Conservation (phyloP, 2,888 invertebrate genomes). For the Melinaea menophilus region DNA sequence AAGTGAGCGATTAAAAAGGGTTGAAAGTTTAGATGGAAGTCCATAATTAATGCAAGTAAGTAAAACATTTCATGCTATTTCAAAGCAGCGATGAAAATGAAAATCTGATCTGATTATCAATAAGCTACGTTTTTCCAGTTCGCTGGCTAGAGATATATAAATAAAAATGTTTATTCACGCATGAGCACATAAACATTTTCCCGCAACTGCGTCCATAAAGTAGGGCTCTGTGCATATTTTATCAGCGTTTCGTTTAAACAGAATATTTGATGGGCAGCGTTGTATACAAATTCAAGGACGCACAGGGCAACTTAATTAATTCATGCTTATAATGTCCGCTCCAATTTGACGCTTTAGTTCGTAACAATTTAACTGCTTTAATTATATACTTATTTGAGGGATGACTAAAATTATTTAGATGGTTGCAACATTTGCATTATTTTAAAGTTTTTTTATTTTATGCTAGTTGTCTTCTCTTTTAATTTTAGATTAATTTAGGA, state of each 20-base stretch:
- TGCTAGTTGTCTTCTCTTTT: too few relatives aligned
- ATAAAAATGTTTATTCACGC: slow-evolving; percentile 2
- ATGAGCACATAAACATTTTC: slow-evolving; percentile 12
- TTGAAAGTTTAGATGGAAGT: too few relatives aligned
- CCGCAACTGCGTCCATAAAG: slow-evolving; percentile 21
- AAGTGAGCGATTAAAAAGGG: too few relatives aligned
- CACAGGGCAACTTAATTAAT: slow-evolving; percentile 7
- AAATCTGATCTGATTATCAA: neutral
- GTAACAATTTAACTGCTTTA: neutral
- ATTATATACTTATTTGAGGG: neutral
- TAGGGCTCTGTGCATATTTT: slow-evolving; percentile 53
- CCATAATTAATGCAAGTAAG: too few relatives aligned
- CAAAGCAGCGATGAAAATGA: too few relatives aligned
- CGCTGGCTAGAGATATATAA: neutral
- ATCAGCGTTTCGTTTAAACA: slow-evolving; percentile 53
- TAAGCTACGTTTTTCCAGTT: neutral
- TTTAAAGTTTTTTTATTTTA: too few relatives aligned
- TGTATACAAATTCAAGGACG: slow-evolving; percentile 40
- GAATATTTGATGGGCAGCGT: slow-evolving; percentile 57
- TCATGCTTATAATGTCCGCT: neutral
- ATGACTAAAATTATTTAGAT: too few relatives aligned
- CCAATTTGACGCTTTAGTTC: slow-evolving; percentile 7
- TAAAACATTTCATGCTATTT: too few relatives aligned
- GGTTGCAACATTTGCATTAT: too few relatives aligned
- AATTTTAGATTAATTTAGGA: too few relatives aligned